Conservation (phyloP, 2,888 invertebrate species). For the Caenorhabditis sp. region DNA sequence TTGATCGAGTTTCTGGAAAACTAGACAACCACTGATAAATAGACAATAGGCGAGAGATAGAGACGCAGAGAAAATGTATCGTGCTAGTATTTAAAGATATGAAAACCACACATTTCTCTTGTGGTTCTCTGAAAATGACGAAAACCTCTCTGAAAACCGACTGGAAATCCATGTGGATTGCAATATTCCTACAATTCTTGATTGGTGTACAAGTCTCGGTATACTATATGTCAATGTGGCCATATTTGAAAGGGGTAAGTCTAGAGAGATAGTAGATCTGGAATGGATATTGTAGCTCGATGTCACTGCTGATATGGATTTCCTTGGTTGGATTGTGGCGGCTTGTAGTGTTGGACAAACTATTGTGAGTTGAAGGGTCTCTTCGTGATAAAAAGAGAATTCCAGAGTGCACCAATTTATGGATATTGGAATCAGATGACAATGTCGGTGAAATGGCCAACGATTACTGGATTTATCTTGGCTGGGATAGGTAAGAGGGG, state of each 20-base stretch:
- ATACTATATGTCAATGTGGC: slow-evolving; percentile 52
- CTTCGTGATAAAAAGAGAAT: background rate
- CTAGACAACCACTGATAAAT: too few relatives aligned
- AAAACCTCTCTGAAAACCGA: slow-evolving; percentile 12
- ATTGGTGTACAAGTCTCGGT: slow-evolving; percentile 46
- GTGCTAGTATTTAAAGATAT: too few relatives aligned
- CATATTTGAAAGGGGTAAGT: slow-evolving; percentile 39
- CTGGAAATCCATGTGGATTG: slow-evolving; percentile 46
- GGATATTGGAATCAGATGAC: slow-evolving; percentile 52
- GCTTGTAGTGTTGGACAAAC: slow-evolving; percentile 44
- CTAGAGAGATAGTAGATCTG: too few relatives aligned
- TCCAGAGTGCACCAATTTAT: slow-evolving; percentile 44
- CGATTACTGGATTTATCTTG: slow-evolving; percentile 43
- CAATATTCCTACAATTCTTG: slow-evolving; percentile 37
- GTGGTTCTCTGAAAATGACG: too few relatives aligned
- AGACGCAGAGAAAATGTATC: too few relatives aligned
- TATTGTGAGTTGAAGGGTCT: slow-evolving; percentile 20
- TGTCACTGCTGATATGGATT: slow-evolving; percentile 35
- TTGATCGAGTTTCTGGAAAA: too few relatives aligned
- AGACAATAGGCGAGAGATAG: too few relatives aligned
- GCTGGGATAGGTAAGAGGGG: slow-evolving; percentile 41
- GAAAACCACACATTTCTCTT: too few relatives aligned
- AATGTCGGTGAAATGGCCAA: slow-evolving; percentile 41
- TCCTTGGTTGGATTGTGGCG: slow-evolving; percentile 52
- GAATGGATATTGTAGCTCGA: slow-evolving; percentile 19